Conservation (phyloP, 2,113 vertebrate genomes). For the Hyperopisus bebe region DNA sequence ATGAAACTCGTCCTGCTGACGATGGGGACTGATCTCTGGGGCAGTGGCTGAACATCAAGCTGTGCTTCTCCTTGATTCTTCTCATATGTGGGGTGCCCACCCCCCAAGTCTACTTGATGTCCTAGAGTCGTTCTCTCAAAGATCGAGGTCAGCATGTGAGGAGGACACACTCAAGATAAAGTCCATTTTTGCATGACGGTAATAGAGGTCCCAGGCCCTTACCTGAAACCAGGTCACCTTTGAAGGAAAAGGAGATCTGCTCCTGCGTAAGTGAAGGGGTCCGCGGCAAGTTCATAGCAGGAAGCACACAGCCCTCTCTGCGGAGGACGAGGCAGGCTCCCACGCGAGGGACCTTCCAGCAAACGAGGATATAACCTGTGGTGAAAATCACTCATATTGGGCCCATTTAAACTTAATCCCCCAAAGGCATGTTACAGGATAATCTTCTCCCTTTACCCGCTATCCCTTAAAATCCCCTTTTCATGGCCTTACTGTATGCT, state of each 20-base stretch:
- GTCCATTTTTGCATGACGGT: not conserved
- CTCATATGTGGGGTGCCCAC: not conserved
- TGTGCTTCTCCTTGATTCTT: not conserved
- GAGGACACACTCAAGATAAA: not conserved
- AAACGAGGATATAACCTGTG: not conserved
- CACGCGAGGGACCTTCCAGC: not conserved
- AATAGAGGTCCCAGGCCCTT: not conserved
- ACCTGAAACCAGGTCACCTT: not conserved
- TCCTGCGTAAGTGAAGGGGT: not conserved
- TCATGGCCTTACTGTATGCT: conserved; percentile 29
- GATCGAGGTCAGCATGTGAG: not conserved
- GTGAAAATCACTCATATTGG: conserved; percentile 24
- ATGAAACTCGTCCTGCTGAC: not conserved
- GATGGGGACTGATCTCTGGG: not conserved
- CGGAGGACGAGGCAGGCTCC: not conserved
- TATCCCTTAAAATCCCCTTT: conserved; percentile 11
- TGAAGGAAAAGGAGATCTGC: not conserved
- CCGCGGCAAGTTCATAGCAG: not conserved
- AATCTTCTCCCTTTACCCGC: conserved; percentile 34
- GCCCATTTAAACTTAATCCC: conserved; percentile 38
- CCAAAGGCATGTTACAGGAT: conserved; percentile 36
- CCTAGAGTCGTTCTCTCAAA: not conserved
- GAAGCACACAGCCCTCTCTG: not conserved
- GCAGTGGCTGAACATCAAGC: not conserved
- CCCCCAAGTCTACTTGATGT: not conserved